phyloP scores from a whole-genome alignment of 2,888 invertebrate genomes.

The Zelleria hepariella region DNA sequence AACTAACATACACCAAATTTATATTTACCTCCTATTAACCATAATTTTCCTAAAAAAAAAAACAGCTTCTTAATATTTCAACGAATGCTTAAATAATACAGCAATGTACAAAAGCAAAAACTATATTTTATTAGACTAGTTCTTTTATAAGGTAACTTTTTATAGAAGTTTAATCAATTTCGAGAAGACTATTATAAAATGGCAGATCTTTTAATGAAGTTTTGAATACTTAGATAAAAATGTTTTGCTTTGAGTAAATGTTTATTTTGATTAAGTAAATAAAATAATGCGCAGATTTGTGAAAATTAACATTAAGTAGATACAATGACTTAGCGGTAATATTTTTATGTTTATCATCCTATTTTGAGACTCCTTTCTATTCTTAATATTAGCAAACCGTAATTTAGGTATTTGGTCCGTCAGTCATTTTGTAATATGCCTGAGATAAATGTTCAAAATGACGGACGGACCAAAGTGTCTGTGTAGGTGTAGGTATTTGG shows the following conservation, averaged over 20 bases:
- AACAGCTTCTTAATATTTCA: not conserved
- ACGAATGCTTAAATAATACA: not conserved
- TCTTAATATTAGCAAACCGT: not conserved
- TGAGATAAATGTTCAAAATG: not conserved
- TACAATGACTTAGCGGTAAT: too few species aligned
- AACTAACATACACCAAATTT: not conserved
- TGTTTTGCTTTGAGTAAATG: too few species aligned
- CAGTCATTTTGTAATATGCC: not conserved
- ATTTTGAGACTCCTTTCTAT: not conserved
- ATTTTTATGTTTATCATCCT: not conserved
- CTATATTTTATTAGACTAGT: conserved; percentile 56
- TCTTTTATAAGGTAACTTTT: conserved; percentile 47
- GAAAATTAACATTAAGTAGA: too few species aligned
- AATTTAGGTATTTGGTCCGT: not conserved
- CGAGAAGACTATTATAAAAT: not conserved
- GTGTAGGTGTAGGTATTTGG: too few species aligned
- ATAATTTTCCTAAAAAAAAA: not conserved
- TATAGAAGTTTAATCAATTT: not conserved
- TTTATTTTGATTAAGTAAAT: not conserved
- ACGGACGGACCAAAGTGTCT: not conserved
- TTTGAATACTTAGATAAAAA: not conserved
- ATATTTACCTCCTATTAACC: not conserved
- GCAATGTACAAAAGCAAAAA: conserved; percentile 50
- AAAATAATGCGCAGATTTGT: not conserved
- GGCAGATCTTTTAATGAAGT: not conserved